Evolutionary conservation across 1,140 invertebrate species (phyloP).

Genomic region (Caerostris extrusa): DNA sequence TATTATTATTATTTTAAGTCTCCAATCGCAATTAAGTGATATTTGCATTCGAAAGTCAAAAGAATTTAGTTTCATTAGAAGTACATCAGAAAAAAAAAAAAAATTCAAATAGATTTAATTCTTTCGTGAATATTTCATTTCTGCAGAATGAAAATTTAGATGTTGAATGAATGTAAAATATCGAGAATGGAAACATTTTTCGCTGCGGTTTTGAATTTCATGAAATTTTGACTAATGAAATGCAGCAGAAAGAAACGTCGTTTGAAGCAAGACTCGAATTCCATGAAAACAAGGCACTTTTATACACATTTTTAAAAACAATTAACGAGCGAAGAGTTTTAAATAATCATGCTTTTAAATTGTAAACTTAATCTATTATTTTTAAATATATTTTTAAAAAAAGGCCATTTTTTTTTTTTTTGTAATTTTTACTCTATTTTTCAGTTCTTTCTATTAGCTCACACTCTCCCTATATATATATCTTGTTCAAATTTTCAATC

Average conservation of each 20-base stretch:
- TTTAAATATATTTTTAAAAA: no score
- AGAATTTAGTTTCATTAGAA: slow-evolving; percentile 30
- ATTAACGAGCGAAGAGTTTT: no score
- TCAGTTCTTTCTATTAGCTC: no score
- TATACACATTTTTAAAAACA: no score
- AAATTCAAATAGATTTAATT: slow-evolving; percentile 30
- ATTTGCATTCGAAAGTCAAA: slow-evolving; percentile 47
- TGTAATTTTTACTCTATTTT: no score
- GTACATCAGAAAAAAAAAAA: not conserved
- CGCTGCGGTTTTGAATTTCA: not conserved
- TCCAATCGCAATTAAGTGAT: slow-evolving; percentile 58
- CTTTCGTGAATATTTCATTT: slow-evolving; percentile 15
- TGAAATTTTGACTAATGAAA: not conserved
- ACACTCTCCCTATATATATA: no score
- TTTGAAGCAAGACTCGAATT: not conserved
- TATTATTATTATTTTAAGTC: not conserved
- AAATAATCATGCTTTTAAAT: no score
- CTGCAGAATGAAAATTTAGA: not conserved
- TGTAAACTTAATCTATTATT: no score
- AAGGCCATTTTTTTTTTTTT: no score
- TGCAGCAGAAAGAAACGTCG: not conserved
- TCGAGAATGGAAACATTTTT: not conserved
- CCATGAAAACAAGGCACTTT: no score
- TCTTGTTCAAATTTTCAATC: no score
- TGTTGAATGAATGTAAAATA: not conserved